A percentile compares a stretch with the other conserved stretches of the same genome.
phyloP scores from a whole-genome alignment of 2,888 invertebrate species.

The Andrena hattorfiana region DNA sequence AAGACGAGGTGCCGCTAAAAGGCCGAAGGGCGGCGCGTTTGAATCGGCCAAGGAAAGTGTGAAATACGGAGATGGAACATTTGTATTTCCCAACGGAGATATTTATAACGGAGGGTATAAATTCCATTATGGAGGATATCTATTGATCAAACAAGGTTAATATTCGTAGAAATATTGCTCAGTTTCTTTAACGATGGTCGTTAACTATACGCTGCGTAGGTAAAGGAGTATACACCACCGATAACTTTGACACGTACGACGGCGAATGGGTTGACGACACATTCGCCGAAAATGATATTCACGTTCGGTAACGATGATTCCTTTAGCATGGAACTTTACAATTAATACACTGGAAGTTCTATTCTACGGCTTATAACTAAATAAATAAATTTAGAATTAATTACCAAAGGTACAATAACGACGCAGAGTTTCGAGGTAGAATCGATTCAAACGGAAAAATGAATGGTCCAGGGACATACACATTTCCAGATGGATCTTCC shows the following conservation, averaged over 20 bases:
- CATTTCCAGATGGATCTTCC: conserved; percentile 86
- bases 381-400: conserved; percentile 17
- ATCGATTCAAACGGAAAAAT: conserved; percentile 86
- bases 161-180: background rate
- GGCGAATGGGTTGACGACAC: conserved; percentile 87
- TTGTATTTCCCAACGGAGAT: conserved; percentile 87
- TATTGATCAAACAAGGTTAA: conserved; percentile 85
- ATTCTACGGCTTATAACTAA: background rate
- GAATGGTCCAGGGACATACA: conserved; percentile 85
- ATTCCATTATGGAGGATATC: conserved; percentile 86
- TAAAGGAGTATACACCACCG: conserved; percentile 87
- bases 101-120: conserved; percentile 87
- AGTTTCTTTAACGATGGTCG: background rate
- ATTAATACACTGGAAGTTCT: background rate
- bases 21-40: background rate
- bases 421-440: conserved; percentile 86
- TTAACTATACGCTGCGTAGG: conserved; percentile 76
- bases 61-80: conserved; percentile 83
- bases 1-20: background rate
- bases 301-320: conserved; percentile 54
- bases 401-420: conserved; percentile 83
- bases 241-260: conserved; percentile 87
- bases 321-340: background rate
- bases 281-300: conserved; percentile 79
- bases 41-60: background rate